Percentiles rank a stretch among this genome's conserved stretches.
Conservation (phyloP, 2,888 invertebrate genomes). For the Coelinius sp. region DNA sequence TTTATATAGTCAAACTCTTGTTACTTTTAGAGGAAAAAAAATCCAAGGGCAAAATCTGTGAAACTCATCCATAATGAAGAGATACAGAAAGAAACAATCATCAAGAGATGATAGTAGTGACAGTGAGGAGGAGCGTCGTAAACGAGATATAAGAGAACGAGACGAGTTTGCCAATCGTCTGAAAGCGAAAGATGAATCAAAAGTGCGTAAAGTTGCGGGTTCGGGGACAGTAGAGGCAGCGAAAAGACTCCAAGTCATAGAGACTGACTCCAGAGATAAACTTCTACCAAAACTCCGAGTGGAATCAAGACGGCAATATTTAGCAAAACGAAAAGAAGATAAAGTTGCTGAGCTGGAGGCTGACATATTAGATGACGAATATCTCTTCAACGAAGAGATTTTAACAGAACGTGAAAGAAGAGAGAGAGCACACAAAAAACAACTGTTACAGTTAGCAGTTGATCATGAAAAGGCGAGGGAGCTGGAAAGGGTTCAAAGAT, state of each 20-base stretch:
- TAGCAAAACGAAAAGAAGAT: slow-evolving; percentile 96
- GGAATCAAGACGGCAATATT: slow-evolving; percentile 92
- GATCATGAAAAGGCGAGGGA: slow-evolving; percentile 97
- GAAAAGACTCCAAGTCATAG: slow-evolving; percentile 85
- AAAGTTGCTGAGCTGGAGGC: slow-evolving; percentile 96
- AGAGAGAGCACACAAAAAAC: slow-evolving; percentile 92
- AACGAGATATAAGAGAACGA: slow-evolving; percentile 88
- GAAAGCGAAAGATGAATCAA: slow-evolving; percentile 90
- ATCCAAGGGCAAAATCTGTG: not conserved
- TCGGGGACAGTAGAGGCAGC: slow-evolving; percentile 81
- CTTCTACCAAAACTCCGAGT: slow-evolving; percentile 90
- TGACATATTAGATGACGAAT: slow-evolving; percentile 96
- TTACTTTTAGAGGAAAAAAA: not conserved
- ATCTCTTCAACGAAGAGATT: slow-evolving; percentile 90
- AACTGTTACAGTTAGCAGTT: slow-evolving; percentile 89
- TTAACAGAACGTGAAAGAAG: slow-evolving; percentile 88
- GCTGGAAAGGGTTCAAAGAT: slow-evolving; percentile 91
- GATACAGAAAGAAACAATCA: slow-evolving; percentile 70
- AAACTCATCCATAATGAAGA: slow-evolving; percentile 59
- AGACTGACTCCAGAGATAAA: slow-evolving; percentile 88
- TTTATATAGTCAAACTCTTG: not conserved
- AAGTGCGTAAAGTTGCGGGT: slow-evolving; percentile 82
- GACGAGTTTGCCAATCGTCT: slow-evolving; percentile 95
- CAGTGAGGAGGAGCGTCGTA: slow-evolving; percentile 85
- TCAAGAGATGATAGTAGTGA: slow-evolving; percentile 77